phyloP scores from a whole-genome alignment of 1,140 invertebrate species.

The Nasonia vitripennis region DNA sequence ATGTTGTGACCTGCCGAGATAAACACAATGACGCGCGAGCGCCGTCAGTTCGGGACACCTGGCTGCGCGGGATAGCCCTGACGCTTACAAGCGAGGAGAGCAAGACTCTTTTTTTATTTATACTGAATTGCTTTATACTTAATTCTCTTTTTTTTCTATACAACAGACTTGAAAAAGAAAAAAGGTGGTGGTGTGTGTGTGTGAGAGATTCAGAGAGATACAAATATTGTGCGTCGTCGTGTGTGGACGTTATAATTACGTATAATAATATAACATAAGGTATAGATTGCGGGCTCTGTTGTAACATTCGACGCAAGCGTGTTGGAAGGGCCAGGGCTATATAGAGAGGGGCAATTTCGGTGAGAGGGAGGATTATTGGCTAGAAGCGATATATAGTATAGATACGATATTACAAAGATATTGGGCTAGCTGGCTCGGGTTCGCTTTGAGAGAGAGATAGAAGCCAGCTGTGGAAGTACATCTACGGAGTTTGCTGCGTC shows the following conservation, averaged over 20 bases:
- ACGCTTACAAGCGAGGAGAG: constrained; percentile 2
- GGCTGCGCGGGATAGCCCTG: background rate
- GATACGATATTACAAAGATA: background rate
- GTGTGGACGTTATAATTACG: background rate
- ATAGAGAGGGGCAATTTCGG: background rate
- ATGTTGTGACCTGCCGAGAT: constrained; percentile 86
- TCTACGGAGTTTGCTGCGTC: background rate
- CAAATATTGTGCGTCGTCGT: background rate
- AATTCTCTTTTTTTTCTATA: background rate
- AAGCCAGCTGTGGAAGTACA: constrained; percentile 8
- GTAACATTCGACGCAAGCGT: background rate
- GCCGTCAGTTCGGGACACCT: constrained; percentile 3
- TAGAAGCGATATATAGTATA: background rate
- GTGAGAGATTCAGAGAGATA: too few species aligned
- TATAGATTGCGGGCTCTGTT: background rate
- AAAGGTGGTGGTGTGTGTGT: too few species aligned
- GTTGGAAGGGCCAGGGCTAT: background rate
- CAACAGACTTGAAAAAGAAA: too few species aligned
- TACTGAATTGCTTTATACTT: background rate
- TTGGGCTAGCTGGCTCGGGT: background rate
- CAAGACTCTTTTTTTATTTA: background rate
- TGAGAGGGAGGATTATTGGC: background rate
- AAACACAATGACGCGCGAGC: constrained; percentile 19
- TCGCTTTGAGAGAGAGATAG: background rate
- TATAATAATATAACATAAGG: background rate